Base-by-base conservation (phyloP, 2,888 invertebrate genomes). In the Ecdyonurus torrentis region DNA sequence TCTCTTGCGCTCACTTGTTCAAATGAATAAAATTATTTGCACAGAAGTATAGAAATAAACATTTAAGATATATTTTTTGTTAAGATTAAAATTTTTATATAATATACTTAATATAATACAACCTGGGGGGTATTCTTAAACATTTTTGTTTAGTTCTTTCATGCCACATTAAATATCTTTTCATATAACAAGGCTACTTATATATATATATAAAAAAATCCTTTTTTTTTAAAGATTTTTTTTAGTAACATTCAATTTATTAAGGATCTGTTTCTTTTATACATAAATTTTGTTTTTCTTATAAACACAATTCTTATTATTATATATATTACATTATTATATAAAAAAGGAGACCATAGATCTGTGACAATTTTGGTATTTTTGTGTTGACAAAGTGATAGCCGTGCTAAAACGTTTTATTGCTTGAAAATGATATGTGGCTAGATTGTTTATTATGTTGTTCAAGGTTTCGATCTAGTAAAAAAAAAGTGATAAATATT, bases 151-250 rank as follows among this genome's bases (percentile, higher is more conserved):
- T 55, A n/a, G 22, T 55, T 20, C n/a, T 7, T 55, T 55, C 55
- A 22, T 55, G 55, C 19, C 55, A 55, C n/a, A 55, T 55, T 55
- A 55, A 55, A 55, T 55, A 55, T 55, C 22, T 55, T 55, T 20
- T 37, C 37, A 15, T 37, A 37, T 37, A 37, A 37, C 37, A 15
- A 37, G n/a, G 37, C 37, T 37, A 37, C 37, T 37, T 37, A 15
- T n/a, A n/a, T n/a, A n/a, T n/a, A n/a, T n/a, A n/a, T n/a, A n/a
- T n/a, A n/a, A n/a, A n/a, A n/a, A n/a, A n/a, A n/a, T n/a, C n/a
- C 37, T 37, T 37, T 37, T 37, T 37, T 37, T 37, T 37, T 37
- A n/a, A n/a, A n/a, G n/a, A n/a, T n/a, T n/a, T n/a, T n/a, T n/a
- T n/a, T n/a, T n/a, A n/a, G n/a, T n/a, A n/a, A n/a, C n/a, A n/a